Conservation (phyloP, 2,888 invertebrate species). For the Clivina fossor region DNA sequence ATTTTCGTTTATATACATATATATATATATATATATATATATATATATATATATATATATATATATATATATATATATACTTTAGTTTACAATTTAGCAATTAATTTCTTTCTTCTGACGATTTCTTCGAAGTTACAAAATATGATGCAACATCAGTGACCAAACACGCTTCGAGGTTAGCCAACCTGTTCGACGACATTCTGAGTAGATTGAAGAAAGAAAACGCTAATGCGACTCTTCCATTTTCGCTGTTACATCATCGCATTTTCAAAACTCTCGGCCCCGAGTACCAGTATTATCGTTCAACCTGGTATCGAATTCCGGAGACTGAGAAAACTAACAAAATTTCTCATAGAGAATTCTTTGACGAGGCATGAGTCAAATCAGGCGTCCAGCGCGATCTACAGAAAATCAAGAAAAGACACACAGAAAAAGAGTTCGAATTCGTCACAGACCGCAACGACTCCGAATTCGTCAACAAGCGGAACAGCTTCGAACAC, state of each 20-base stretch:
- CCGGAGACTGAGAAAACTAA: conserved; percentile 35
- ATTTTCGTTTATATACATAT: too few species aligned
- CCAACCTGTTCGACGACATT: conserved; percentile 38
- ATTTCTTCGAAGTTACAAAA: conserved; percentile 35
- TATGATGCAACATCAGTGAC: conserved; percentile 33
- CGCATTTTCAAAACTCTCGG: conserved; percentile 40
- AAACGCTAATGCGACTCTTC: conserved; percentile 34
- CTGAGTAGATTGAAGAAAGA: conserved; percentile 34
- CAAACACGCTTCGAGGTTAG: conserved; percentile 31
- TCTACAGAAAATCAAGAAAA: neutral
- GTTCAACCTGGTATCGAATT: conserved; percentile 38
- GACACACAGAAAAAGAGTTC: too few species aligned
- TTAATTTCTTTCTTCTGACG: too few species aligned
- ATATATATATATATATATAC: too few species aligned
- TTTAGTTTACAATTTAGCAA: too few species aligned
- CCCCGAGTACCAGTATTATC: conserved; percentile 37
- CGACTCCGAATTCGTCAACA: too few species aligned
- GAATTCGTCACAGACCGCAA: too few species aligned
- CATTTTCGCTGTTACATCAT: conserved; percentile 38
- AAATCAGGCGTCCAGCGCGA: conserved; percentile 20
- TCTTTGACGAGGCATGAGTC: conserved; percentile 27
- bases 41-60: too few species aligned
- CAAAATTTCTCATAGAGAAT: conserved; percentile 37
- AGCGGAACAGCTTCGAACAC: neutral
- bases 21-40: too few species aligned